A percentile compares a stretch with the other conserved stretches of the same genome.
phyloP scores from a whole-genome alignment of 2,888 invertebrate genomes.

The Elmis aenea region DNA sequence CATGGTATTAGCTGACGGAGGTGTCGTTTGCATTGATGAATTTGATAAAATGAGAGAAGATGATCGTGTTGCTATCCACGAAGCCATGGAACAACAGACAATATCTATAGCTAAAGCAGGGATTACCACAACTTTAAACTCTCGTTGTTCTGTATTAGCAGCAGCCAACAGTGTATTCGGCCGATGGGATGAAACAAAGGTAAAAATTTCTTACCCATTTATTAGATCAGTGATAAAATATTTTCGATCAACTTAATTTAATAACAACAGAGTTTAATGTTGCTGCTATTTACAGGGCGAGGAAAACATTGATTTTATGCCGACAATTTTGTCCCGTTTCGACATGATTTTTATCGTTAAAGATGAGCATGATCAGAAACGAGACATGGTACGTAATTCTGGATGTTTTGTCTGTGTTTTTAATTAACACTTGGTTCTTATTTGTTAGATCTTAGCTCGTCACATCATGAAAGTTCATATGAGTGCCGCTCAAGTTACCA shows the following conservation, averaged over 20 bases:
- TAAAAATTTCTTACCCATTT: conserved; percentile 13
- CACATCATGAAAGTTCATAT: conserved; percentile 96
- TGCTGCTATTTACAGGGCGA: conserved; percentile 57
- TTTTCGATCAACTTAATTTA: too few species aligned
- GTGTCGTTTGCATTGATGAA: conserved; percentile 99
- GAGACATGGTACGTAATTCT: conserved; percentile 70
- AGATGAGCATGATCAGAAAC: conserved; percentile 85
- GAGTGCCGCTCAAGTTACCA: conserved; percentile 65
- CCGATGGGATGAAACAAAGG: conserved; percentile 95
- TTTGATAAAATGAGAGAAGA: conserved; percentile 99
- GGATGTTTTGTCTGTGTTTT: conserved; percentile 2
- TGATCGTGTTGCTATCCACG: conserved; percentile 98
- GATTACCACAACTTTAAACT: conserved; percentile 97
- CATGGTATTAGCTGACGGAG: conserved; percentile 98
- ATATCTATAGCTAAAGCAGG: conserved; percentile 99
- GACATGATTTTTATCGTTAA: conserved; percentile 99
- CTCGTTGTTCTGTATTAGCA: conserved; percentile 97
- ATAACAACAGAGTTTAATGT: conserved; percentile 3
- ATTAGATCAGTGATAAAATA: not conserved
- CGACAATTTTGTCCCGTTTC: conserved; percentile 98
- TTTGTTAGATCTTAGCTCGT: conserved; percentile 74
- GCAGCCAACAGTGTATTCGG: conserved; percentile 99
- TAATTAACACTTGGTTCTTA: conserved; percentile 1
- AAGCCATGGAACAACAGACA: conserved; percentile 99
- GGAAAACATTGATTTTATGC: conserved; percentile 99